Evolutionary conservation across 2,888 invertebrate genomes (phyloP).

Genomic region (Agrotis ipsilon): DNA sequence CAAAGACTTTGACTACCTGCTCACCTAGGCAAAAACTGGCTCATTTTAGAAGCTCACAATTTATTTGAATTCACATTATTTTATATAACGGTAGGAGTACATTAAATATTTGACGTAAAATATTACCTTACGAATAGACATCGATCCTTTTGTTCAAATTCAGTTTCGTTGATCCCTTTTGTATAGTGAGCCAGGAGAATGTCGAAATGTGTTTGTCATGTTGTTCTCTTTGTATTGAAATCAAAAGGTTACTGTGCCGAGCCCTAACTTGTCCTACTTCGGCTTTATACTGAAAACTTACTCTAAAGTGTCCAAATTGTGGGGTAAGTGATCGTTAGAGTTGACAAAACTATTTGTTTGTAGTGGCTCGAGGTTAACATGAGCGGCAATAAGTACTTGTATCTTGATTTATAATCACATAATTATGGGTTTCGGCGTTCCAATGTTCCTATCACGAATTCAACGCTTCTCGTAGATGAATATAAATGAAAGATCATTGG

Average conservation of each 20-base stretch:
- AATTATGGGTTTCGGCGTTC: not conserved
- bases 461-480: not conserved
- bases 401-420: not conserved
- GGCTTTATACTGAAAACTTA: constrained; percentile 19
- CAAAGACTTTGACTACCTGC: constrained; percentile 1
- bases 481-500: not conserved
- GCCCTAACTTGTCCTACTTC: not conserved
- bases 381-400: not conserved
- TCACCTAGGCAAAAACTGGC: not conserved
- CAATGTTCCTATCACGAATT: not conserved
- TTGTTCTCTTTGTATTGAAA: constrained; percentile 22
- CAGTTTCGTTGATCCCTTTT: constrained; percentile 13
- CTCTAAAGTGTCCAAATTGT: constrained; percentile 24
- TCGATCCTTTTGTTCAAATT: constrained; percentile 26
- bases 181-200: constrained; percentile 2
- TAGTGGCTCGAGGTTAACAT: not conserved
- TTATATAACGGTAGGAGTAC: not conserved
- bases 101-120: constrained; percentile 3
- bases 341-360: constrained; percentile 39
- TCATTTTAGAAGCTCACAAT: not conserved
- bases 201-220: constrained; percentile 26
- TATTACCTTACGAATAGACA: constrained; percentile 8
- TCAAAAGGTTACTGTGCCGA: constrained; percentile 25
- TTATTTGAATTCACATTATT: not conserved
- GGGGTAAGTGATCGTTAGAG: constrained; percentile 14